Evolutionary conservation across 30 jellyfish, hydroid and myxozoan species (phyloP).

Genomic region (Clytia hemisphaerica): DNA sequence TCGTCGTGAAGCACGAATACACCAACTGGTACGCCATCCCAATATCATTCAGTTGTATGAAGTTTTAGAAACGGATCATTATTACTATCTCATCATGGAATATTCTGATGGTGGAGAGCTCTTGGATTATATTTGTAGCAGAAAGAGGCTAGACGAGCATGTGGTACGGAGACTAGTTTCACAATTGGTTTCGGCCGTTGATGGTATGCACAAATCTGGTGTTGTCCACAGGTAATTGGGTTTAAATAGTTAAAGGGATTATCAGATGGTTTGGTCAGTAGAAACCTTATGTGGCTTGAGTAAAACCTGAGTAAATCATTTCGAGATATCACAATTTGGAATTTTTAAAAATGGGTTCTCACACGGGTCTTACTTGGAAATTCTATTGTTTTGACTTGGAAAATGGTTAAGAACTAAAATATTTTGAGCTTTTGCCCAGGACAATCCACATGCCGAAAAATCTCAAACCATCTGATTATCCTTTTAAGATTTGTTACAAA

Average conservation of each 20-base stretch:
- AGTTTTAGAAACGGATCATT: constrained; percentile 82
- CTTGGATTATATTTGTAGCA: constrained; percentile 52
- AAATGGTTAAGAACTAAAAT: no score
- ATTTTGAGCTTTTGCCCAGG: no score
- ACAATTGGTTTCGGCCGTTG: constrained; percentile 88
- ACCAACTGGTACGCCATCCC: constrained; percentile 63
- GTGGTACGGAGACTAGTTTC: constrained; percentile 48
- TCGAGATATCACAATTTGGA: no score
- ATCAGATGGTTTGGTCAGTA: not conserved
- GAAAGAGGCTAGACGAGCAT: constrained; percentile 59
- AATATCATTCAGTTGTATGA: constrained; percentile 63
- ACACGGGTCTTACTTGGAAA: no score
- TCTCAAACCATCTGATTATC: no score
- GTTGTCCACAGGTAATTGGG: constrained; percentile 86
- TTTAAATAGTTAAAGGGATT: not conserved
- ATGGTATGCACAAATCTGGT: constrained; percentile 54
- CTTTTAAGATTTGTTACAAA: no score
- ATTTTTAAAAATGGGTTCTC: no score
- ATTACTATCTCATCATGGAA: constrained; percentile 75
- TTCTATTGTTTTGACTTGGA: no score
- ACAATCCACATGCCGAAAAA: no score
- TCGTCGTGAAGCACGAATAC: constrained; percentile 77
- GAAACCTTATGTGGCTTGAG: not conserved
- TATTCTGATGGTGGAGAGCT: constrained; percentile 84
- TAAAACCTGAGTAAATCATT: no score